phyloP scores from a whole-genome alignment of 2,888 invertebrate genomes.

The Protodeltote pygarga region DNA sequence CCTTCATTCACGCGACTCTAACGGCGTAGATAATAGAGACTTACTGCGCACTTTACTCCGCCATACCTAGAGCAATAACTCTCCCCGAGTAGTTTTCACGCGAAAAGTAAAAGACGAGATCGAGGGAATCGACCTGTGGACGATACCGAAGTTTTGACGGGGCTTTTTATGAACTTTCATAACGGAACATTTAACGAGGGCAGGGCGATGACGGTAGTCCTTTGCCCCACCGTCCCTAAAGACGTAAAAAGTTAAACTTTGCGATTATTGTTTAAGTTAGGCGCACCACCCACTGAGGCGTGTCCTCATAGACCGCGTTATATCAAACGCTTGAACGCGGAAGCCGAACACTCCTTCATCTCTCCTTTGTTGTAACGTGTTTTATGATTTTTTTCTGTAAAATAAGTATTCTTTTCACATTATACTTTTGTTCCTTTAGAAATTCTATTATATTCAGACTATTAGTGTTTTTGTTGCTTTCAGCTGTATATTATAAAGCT shows the following conservation, averaged over 20 bases:
- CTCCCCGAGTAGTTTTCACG: slow-evolving; percentile 73
- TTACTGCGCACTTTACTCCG: slow-evolving; percentile 84
- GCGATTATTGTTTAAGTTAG: slow-evolving; percentile 53
- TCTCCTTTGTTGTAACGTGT: slow-evolving; percentile 29
- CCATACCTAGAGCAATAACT: slow-evolving; percentile 82
- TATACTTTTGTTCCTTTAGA: slow-evolving; percentile 18
- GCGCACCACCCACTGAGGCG: slow-evolving; percentile 44
- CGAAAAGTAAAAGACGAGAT: slow-evolving; percentile 62
- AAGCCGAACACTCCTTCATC: slow-evolving; percentile 28
- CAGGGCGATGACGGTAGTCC: slow-evolving; percentile 41
- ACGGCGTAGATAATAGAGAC: slow-evolving; percentile 85
- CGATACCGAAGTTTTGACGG: slow-evolving; percentile 60
- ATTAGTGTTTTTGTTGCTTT: slow-evolving; percentile 3
- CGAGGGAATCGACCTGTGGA: slow-evolving; percentile 57
- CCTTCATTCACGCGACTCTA: slow-evolving; percentile 84
- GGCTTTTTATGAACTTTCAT: slow-evolving; percentile 55
- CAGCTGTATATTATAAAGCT: background rate
- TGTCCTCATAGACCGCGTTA: slow-evolving; percentile 40
- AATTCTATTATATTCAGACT: slow-evolving; percentile 16
- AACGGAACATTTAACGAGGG: slow-evolving; percentile 57
- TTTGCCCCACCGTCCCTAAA: slow-evolving; percentile 33
- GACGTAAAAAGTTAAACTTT: slow-evolving; percentile 52
- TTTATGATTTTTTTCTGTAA: slow-evolving; percentile 28
- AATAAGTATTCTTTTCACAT: slow-evolving; percentile 30
- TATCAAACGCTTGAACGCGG: slow-evolving; percentile 31